Base-by-base conservation (phyloP, 2,113 vertebrate species). In the rat (Rattus norvegicus) region DNA sequence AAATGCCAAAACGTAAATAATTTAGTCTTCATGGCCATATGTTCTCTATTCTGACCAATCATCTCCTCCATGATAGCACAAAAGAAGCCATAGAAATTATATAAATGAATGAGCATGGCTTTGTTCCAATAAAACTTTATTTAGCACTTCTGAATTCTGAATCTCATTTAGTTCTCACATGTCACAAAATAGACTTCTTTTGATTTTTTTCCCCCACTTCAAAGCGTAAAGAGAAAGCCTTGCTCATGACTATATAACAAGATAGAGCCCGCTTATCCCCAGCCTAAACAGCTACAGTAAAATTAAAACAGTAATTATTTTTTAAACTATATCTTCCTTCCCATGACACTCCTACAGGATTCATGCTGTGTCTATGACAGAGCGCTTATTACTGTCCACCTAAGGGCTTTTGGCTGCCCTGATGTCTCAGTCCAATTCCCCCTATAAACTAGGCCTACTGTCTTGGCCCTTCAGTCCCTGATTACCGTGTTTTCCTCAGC, bases 141-240 rank as follows among this genome's bases (percentile, higher is more conserved):
- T 94, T 67, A 52, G 85, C 52, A 56, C 28, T n/a, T 52, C 61
- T 73, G 69, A 65, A 94, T 69, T 73, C 72, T 83, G 39, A 94
- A 89, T 95, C 95, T 97, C 54, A 84, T 54, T 16, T 65, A 56
- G 56, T 76, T 94, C 76, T 96, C 69, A 86, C 17, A n/a, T 63
- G 61, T 92, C 77, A 92, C 43, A 81, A 94, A 89, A 95, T 89
- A 81, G 36, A 67, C 43, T 90, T 75, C 54, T 84, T 91, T 30
- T 86, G 39, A 86, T 75, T 89, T 47, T 87, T 72, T 43, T 19
- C 5, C 22, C 22, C 56, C 30, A 94, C 36, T 92, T 91, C 75
- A 91, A 87, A 97, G 87, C 77, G n/a, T 89, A 85, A 94, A 94
- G 94, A 54, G 43, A 20, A 91, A 30, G 86, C 86, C 80, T 52